Evolutionary conservation across 2,113 vertebrate genomes (phyloP), one percentile per base, ranked within the genome.

Genomic region (Bostrychus sinensis): DNA sequence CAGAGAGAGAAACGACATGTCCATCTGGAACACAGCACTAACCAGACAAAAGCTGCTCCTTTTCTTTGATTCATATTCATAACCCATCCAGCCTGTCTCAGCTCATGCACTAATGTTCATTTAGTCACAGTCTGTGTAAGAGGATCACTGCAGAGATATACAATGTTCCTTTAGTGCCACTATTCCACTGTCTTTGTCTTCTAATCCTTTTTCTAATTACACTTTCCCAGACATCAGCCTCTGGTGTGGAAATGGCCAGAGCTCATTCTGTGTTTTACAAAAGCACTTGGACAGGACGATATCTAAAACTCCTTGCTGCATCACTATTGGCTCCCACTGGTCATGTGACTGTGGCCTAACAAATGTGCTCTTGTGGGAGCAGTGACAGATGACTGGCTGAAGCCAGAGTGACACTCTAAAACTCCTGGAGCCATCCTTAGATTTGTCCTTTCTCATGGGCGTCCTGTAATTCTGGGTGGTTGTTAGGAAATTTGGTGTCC

Each of bases 61-160:
- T 41, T 30, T 48, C 59, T 64, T 34, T 67, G 22, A 70, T 82
- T 78, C 56, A 63, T 70, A 77, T 86, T 78, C 68, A 84, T 81
- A 55, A 81, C 55, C 57, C 39, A 38, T 51, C 63, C 42, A 36
- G 46, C 59, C 62, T 74, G 51, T 26, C 11, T 17, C 45, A 23
- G 69, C 46, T 75, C 37, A 70, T 42, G 62, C 68, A 73, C 45
- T 39, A 20, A 70, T 71, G 78, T 19, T 68, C 17, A 59, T 39
- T 38, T 48, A 67, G 41, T 9, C 39, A 50, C 38, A 56, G 46
- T 36, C 43, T 69, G 34, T 11, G 36, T n/a, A 38, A 43, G 34
- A 12, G 19, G 48, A 20, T 43, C 62, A 68, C 77, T 75, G 66
- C 72, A 32, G 62, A 60, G 71, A 46, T 13, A n/a, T 19, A 46